Percentiles rank a stretch among this genome's conserved stretches.
phyloP scores from a whole-genome alignment of 1,140 invertebrate species.

The Gonioctena quinquepunctata region DNA sequence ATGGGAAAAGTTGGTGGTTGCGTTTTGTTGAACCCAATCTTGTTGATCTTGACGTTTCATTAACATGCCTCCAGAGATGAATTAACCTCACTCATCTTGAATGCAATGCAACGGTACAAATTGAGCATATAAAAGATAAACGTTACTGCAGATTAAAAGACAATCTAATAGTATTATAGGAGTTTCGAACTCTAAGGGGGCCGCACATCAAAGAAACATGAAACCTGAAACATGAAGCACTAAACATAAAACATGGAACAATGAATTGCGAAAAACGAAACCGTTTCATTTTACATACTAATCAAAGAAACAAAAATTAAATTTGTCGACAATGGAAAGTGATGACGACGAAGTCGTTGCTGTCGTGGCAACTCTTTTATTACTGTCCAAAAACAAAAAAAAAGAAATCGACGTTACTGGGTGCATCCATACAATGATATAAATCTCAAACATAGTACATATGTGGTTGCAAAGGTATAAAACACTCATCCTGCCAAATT shows the following conservation, averaged over 20 bases:
- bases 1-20: too few relatives aligned
- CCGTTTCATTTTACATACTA: not conserved
- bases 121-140: too few relatives aligned
- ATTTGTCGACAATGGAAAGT: not conserved
- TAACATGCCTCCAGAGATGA: too few relatives aligned
- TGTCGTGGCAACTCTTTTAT: not conserved
- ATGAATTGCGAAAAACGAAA: not conserved
- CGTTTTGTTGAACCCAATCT: too few relatives aligned
- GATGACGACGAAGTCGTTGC: not conserved
- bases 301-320: not conserved
- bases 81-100: too few relatives aligned
- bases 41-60: too few relatives aligned
- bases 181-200: not conserved
- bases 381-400: not conserved
- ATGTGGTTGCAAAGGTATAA: not conserved
- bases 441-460: not conserved
- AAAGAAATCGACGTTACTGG: not conserved
- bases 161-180: too few relatives aligned
- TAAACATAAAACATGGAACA: not conserved
- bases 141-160: too few relatives aligned
- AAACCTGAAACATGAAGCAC: not conserved
- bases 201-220: not conserved
- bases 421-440: not conserved
- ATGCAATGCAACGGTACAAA: too few relatives aligned
- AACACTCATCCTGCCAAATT: not conserved